Evolutionary conservation across 2,888 invertebrate species (phyloP).

Genomic region (Volucella inanis): DNA sequence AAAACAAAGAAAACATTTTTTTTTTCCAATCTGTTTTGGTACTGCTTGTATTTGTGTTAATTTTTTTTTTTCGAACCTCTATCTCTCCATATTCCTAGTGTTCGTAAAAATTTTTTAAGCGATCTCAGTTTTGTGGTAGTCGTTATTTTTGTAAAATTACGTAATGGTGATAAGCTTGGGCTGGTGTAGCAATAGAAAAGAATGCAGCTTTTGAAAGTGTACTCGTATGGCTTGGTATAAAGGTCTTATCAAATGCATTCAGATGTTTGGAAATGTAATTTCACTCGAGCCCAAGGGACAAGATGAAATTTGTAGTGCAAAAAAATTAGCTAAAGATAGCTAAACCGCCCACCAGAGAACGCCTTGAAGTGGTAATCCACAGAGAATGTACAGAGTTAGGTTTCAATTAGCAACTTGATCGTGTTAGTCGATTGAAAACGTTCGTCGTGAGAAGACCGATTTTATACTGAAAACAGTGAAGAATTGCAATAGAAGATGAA

Average conservation of each 20-base stretch:
- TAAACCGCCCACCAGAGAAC: slow-evolving; percentile 34
- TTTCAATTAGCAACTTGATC: slow-evolving; percentile 8
- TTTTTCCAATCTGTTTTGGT: no score
- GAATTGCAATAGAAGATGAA: slow-evolving; percentile 21
- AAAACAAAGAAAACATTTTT: background rate
- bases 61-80: slow-evolving; percentile 19
- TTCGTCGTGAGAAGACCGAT: slow-evolving; percentile 51
- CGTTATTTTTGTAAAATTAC: slow-evolving; percentile 72
- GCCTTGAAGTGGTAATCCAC: background rate
- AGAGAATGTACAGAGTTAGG: background rate
- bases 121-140: slow-evolving; percentile 48
- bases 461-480: background rate
- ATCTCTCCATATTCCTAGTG: slow-evolving; percentile 13
- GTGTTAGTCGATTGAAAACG: slow-evolving; percentile 49
- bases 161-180: slow-evolving; percentile 57
- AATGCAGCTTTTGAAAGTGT: slow-evolving; percentile 6
- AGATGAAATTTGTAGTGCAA: background rate
- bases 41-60: background rate
- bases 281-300: background rate
- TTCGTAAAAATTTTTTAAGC: slow-evolving; percentile 1
- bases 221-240: slow-evolving; percentile 5
- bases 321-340: slow-evolving; percentile 9
- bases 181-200: background rate
- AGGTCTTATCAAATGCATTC: slow-evolving; percentile 50
- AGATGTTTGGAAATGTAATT: slow-evolving; percentile 16